Evolutionary conservation across 2,888 invertebrate species (phyloP), one percentile per base, ranked within the genome.

Genomic region (Diabrotica balteata): DNA sequence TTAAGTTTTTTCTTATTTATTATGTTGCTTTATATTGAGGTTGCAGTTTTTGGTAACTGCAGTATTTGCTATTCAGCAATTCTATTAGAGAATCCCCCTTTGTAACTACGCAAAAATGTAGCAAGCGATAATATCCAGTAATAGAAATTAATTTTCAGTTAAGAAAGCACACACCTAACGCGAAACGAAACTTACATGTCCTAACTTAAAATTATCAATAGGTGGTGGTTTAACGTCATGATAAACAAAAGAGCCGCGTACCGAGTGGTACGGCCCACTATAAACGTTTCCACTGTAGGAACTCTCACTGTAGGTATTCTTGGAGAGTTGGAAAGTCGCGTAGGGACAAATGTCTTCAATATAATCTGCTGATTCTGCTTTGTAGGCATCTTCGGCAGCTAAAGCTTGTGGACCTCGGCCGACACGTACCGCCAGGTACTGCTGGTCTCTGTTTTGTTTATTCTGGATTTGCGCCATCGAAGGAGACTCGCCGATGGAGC

Each of bases 311-410:
- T 94, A 94, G 0, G 93, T 90, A 43, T 82, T 80, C 79, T 95
- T 94, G 68, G 94, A 93, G 77, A 96, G 86, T 82, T 95, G 95
- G 85, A 95, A 96, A 58, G 95, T 96, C 65, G 95, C 95, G 85
- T 96, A 95, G 0, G 95, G 95, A 82, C 95, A 95, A 78, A 95
- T 95, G 81, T 96, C 95, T 86, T 95, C 95, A 80, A 95, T 94
- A 85, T 95, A 95, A 83, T 95, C 95, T 89, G 88, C 80, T 5
- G 84, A 83, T 69, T 84, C 85, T 2, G 85, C 82, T 77, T 86
- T 87, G 79, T 85, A 86, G 8, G 84, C 83, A 67, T 85, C 84
- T 77, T 88, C 88, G 61, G 86, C 84, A 63, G 86, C 85, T 6
- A 86, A 76, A 3, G 85, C 84, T 71, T 84, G 85, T 45, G 80